A percentile compares a stretch with the other conserved stretches of the same genome.
These are phyloP conservation scores for Papilio protenor DNA, from an alignment of 2,888 invertebrate genomes.

Conservation along the genomic window DNA sequence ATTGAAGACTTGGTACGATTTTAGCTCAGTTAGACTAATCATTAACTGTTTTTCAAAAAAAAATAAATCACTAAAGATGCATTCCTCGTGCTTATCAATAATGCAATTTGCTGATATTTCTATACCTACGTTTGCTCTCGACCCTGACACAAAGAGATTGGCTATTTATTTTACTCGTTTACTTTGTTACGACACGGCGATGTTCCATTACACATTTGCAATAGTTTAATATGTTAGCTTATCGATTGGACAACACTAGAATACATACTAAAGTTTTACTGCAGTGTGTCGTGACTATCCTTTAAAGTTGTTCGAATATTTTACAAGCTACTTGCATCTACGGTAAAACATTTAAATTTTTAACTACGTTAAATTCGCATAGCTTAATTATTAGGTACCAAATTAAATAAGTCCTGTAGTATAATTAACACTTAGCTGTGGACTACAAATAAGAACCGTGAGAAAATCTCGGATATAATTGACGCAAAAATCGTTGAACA, in stretches of 20 bases:
- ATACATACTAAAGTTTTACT: not conserved
- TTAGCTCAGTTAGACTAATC: not conserved
- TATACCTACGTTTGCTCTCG: slow-evolving; percentile 3
- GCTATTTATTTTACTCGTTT: slow-evolving; percentile 21
- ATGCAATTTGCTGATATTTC: not conserved
- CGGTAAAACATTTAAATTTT: not conserved
- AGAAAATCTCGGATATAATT: too few relatives aligned
- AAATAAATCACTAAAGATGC: not conserved
- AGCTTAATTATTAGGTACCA: not conserved
- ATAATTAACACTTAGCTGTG: not conserved
- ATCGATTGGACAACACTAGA: slow-evolving; percentile 15
- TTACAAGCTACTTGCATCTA: not conserved
- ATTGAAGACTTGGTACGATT: not conserved
- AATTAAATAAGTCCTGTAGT: not conserved
- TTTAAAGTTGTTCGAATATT: not conserved
- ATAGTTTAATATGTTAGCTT: slow-evolving; percentile 24
- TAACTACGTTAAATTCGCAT: not conserved
- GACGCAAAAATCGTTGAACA: too few relatives aligned
- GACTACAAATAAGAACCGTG: not conserved
- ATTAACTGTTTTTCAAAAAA: not conserved
- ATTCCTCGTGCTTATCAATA: not conserved
- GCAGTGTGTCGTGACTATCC: not conserved
- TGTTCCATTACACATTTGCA: slow-evolving; percentile 30
- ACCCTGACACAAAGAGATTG: slow-evolving; percentile 32
- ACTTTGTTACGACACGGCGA: slow-evolving; percentile 31